A percentile compares a stretch with the other conserved stretches of the same genome.
These are phyloP conservation scores for Mustela lutreola DNA, from an alignment of 2,113 vertebrate species.

Conservation along the genomic window DNA sequence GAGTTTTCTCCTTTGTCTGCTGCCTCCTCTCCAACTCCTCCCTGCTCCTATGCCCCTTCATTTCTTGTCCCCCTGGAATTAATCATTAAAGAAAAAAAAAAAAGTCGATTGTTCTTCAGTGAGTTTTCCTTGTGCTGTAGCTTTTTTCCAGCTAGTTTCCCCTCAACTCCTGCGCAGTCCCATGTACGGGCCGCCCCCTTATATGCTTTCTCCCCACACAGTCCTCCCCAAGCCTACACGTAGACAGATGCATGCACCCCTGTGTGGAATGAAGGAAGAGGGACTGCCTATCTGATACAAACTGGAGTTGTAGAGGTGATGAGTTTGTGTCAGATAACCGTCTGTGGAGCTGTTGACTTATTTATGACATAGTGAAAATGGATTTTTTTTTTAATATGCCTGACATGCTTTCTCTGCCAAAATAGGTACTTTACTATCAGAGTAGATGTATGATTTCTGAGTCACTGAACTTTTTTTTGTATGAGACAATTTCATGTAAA, in stretches of 20 bases:
- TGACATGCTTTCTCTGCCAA: conserved; percentile 20
- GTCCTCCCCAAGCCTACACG: background rate
- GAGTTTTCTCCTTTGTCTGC: conserved; percentile 70
- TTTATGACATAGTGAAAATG: conserved; percentile 32
- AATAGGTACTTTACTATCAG: background rate
- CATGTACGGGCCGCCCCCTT: background rate
- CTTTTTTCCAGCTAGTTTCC: background rate
- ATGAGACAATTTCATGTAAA: background rate
- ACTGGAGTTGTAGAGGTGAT: background rate
- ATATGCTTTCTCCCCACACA: background rate
- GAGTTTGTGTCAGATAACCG: background rate
- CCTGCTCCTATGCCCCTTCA: background rate
- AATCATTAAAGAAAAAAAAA: conserved; percentile 63
- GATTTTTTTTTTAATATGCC: background rate
- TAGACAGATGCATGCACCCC: background rate
- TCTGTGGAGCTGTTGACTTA: background rate
- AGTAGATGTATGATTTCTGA: conserved; percentile 59
- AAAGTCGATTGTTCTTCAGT: conserved; percentile 62
- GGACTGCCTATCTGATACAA: background rate
- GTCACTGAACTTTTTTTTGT: conserved; percentile 18
- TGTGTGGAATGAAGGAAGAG: background rate
- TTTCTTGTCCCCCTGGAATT: conserved; percentile 75
- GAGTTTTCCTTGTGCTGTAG: conserved; percentile 60
- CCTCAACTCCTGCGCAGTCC: background rate
- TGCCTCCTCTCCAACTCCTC: background rate